Evolutionary conservation across 2,797 vertebrate genomes (phyloP).

Genomic region (Taenioides sp.): DNA sequence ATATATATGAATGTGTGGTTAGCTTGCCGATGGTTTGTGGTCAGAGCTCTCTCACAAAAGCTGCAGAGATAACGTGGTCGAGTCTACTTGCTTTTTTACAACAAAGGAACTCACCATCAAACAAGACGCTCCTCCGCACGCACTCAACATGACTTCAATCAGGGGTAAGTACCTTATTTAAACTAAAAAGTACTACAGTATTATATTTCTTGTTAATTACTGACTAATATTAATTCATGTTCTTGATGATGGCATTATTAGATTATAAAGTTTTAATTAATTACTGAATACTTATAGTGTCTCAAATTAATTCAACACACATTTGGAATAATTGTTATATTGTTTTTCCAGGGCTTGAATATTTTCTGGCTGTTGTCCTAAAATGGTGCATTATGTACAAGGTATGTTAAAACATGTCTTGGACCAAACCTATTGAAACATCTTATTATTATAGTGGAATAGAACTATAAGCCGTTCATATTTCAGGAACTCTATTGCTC

Average conservation of each 20-base stretch:
- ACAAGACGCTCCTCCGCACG: neutral
- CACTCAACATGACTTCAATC: slow-evolving; percentile 48
- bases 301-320: neutral
- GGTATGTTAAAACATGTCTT: slow-evolving; percentile 45
- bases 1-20: neutral
- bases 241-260: neutral
- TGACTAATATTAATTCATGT: too few relatives aligned
- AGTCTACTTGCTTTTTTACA: neutral
- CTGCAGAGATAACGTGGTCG: neutral
- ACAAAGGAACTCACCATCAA: slow-evolving; percentile 49
- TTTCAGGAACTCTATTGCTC: too few relatives aligned
- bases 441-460: too few relatives aligned
- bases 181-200: neutral
- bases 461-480: too few relatives aligned
- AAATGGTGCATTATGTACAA: slow-evolving; percentile 31
- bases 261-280: neutral
- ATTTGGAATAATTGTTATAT: neutral
- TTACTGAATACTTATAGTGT: neutral
- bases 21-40: slow-evolving; percentile 17
- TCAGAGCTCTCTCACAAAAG: slow-evolving; percentile 29
- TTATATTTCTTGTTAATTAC: neutral
- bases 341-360: slow-evolving; percentile 11
- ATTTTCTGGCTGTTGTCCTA: slow-evolving; percentile 35
- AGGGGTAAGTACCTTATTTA: slow-evolving; percentile 48
- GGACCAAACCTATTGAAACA: too few relatives aligned